Conservation (phyloP, 2,113 vertebrate genomes). For the Nanorana parkeri region DNA sequence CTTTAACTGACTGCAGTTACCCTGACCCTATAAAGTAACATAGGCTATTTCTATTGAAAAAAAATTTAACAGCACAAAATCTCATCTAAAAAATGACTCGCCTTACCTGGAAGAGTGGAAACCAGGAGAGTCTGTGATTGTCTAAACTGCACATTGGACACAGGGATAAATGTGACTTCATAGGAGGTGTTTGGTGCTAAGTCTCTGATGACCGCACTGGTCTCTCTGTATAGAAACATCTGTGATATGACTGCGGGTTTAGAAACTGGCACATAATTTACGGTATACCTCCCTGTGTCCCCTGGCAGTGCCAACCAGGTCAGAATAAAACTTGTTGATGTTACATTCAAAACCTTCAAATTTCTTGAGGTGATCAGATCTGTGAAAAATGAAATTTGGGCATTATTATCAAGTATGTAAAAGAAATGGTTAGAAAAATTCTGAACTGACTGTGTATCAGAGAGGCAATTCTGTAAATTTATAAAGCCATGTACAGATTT, state of each 20-base stretch:
- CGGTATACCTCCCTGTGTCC: conserved; percentile 76
- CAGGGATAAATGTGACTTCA: conserved; percentile 77
- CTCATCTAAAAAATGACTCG: too few species aligned
- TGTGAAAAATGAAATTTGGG: background rate
- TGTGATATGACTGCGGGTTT: conserved; percentile 64
- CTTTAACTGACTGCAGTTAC: too few species aligned
- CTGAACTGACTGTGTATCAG: too few species aligned
- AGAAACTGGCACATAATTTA: conserved; percentile 71
- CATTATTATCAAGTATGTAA: too few species aligned
- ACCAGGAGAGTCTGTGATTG: conserved; percentile 77
- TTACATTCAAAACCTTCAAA: conserved; percentile 73
- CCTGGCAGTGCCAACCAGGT: conserved; percentile 75
- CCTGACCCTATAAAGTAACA: too few species aligned
- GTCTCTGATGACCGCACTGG: conserved; percentile 67
- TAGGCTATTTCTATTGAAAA: too few species aligned
- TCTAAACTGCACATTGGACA: conserved; percentile 77
- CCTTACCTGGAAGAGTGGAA: conserved; percentile 81
- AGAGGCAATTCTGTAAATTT: too few species aligned
- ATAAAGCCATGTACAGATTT: too few species aligned
- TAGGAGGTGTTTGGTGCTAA: conserved; percentile 84
- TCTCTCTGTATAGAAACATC: conserved; percentile 73
- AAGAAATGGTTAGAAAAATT: too few species aligned
- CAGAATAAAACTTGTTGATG: conserved; percentile 79
- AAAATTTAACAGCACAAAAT: too few species aligned
- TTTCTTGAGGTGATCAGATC: conserved; percentile 17